Evolutionary conservation across 2,888 invertebrate genomes (phyloP).

Genomic region (Bembecia ichneumoniformis): DNA sequence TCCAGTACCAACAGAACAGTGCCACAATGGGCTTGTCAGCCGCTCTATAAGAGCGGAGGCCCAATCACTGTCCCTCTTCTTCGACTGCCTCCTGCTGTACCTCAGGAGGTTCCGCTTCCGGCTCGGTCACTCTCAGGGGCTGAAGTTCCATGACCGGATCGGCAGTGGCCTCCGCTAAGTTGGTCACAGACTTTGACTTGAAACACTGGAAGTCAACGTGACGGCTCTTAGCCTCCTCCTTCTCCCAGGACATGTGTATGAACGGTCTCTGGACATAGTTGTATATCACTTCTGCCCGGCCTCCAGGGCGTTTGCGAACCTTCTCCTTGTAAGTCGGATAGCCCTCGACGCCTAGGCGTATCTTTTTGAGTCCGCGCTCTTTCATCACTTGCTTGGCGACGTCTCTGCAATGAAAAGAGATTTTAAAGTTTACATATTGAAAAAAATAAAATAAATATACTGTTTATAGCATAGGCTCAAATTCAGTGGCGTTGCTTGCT

Average conservation of each 20-base stretch:
- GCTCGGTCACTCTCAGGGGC: constrained; percentile 56
- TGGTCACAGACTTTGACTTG: constrained; percentile 97
- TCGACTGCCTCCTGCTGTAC: constrained; percentile 21
- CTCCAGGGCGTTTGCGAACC: constrained; percentile 94
- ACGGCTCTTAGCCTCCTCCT: constrained; percentile 98
- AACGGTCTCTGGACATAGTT: constrained; percentile 99
- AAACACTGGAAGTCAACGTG: constrained; percentile 99
- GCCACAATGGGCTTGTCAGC: constrained; percentile 20
- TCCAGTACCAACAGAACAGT: constrained; percentile 26
- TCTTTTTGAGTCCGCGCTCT: constrained; percentile 98
- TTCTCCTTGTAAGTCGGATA: constrained; percentile 99
- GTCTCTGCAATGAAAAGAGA: constrained; percentile 73
- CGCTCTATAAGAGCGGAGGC: constrained; percentile 23
- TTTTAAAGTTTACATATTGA: not conserved
- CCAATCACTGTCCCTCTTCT: constrained; percentile 28
- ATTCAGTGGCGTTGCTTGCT: too few species aligned
- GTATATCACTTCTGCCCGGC: constrained; percentile 97
- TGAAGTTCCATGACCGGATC: constrained; percentile 84
- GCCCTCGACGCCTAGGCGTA: constrained; percentile 97
- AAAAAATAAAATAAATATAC: not conserved
- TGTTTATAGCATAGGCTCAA: not conserved
- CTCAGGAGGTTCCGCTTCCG: constrained; percentile 30
- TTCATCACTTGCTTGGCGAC: constrained; percentile 99
- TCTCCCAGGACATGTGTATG: constrained; percentile 99
- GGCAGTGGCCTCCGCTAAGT: constrained; percentile 94